These are phyloP conservation scores for Corythaeola cristata DNA, from an alignment of 2,113 vertebrate genomes.

Conservation along the genomic window DNA sequence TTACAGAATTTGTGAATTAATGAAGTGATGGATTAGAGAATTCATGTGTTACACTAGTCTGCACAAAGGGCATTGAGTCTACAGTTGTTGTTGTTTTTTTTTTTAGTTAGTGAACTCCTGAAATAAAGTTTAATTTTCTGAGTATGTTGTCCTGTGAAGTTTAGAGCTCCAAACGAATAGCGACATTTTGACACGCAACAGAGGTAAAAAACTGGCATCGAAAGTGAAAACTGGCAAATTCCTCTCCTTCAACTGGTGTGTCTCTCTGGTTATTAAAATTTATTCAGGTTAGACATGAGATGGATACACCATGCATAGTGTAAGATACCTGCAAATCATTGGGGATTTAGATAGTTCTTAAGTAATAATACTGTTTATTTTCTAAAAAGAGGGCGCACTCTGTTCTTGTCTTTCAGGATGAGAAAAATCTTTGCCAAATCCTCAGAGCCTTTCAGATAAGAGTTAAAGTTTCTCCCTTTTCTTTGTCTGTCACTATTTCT, in stretches of 20 bases:
- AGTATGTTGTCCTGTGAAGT: neutral
- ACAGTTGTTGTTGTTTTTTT: neutral
- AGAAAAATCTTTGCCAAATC: neutral
- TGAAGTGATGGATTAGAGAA: neutral
- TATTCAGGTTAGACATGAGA: neutral
- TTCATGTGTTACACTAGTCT: neutral
- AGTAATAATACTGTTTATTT: neutral
- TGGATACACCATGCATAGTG: accelerated
- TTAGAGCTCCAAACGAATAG: neutral
- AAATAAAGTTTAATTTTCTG: neutral
- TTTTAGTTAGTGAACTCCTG: neutral
- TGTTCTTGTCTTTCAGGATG: neutral
- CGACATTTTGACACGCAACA: neutral
- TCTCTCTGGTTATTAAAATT: neutral
- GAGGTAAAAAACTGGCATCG: neutral
- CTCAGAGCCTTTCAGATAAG: neutral
- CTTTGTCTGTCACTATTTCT: neutral
- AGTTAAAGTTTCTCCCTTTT: neutral
- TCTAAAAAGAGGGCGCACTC: neutral
- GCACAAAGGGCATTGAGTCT: neutral
- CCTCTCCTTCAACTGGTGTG: neutral
- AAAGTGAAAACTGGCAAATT: neutral
- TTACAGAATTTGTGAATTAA: neutral
- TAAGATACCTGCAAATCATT: neutral
- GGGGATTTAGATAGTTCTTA: neutral